These are phyloP conservation scores for Nannoperca australis DNA, from an alignment of 2,797 vertebrate genomes.

Conservation along the genomic window DNA sequence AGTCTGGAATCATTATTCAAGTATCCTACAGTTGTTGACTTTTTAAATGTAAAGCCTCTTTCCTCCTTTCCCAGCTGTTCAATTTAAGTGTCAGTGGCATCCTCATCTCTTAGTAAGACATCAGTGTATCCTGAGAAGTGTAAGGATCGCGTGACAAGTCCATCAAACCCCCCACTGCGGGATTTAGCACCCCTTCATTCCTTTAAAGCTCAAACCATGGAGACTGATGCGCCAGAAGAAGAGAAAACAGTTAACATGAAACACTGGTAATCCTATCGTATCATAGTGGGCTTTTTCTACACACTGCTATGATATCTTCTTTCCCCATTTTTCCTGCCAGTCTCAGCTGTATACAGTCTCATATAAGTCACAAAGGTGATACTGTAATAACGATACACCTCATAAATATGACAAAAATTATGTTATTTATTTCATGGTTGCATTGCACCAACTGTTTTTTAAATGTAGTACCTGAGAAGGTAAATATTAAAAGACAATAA, in stretches of 20 bases:
- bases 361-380: not conserved
- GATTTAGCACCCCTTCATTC: constrained; percentile 58
- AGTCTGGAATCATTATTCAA: constrained; percentile 28
- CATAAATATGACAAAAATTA: constrained; percentile 1
- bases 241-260: constrained; percentile 49
- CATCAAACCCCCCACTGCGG: constrained; percentile 59
- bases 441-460: not conserved
- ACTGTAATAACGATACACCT: not conserved
- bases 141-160: constrained; percentile 64
- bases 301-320: constrained; percentile 30
- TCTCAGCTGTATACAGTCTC: not conserved
- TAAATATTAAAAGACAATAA: not conserved
- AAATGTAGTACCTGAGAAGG: not conserved
- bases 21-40: constrained; percentile 31
- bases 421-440: not conserved
- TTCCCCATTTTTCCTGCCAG: constrained; percentile 30
- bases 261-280: constrained; percentile 52
- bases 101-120: constrained; percentile 59
- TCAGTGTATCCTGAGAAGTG: constrained; percentile 52
- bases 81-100: constrained; percentile 36
- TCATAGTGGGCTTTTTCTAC: constrained; percentile 31
- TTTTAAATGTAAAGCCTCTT: constrained; percentile 53
- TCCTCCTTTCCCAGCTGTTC: constrained; percentile 30
- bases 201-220: constrained; percentile 44
- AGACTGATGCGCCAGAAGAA: constrained; percentile 40